Base-by-base conservation (phyloP, 2,113 vertebrate genomes). In the Hemichromis elongatus region DNA sequence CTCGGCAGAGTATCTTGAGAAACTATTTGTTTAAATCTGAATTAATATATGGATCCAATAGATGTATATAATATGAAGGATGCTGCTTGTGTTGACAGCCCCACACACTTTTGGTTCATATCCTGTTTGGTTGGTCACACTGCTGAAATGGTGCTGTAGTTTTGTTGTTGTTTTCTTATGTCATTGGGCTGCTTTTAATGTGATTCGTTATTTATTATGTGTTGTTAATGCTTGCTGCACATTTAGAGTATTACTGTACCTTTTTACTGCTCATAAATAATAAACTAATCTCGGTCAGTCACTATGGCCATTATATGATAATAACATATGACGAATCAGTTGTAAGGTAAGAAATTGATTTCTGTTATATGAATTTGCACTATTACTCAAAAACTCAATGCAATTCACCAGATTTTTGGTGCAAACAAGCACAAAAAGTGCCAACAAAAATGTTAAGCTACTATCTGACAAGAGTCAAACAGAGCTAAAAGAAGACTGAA, bases 81-180 rank as follows among this genome's bases (percentile, higher is more conserved):
- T 5, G 18, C 59, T 12, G 18, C 3, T 63, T 63, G 59, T 63
- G 6, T 18, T 7, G 0, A 63, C 59, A 63, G 30, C 0, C 0
- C 59, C 59, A 35, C 59, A 63, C 18, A 35, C 59, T 1, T 7
- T 35, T 63, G 59, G 30, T 10, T 63, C 59, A 61, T 61, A 35
- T 35, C 30, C 30, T 35, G 30, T 63, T 63, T 63, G 59, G 30
- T 13, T 63, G 19, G 19, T 73, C 14, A 47, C 24, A 47, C 68
- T 73, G 0, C 68, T 47, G 18, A 11, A 47, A 73, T 47, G 45
- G 14, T 18, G 21, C 9, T 28, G 1, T 47, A 28, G 14, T 4
- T 70, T 47, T 47, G 1, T 19, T 2, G 21, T 47, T 70, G 1
- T 1, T 28, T 70, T 45, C 40, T 45, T 28, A 70, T 11, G 40